These are phyloP conservation scores for Spinibarbus caldwelli DNA, from an alignment of 2,797 vertebrate genomes.

Conservation along the genomic window DNA sequence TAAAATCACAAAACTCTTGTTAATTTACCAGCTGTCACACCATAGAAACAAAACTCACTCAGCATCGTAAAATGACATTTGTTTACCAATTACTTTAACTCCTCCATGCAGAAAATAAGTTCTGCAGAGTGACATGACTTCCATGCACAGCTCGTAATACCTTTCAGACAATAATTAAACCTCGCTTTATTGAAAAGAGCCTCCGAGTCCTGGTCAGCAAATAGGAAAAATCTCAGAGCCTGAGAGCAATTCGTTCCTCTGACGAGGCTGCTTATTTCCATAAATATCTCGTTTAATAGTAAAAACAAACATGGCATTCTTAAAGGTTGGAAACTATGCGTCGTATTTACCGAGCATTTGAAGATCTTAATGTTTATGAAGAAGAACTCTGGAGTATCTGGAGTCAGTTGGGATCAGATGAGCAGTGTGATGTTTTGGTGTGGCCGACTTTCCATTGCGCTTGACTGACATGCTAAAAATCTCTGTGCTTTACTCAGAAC, in stretches of 20 bases:
- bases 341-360: conserved; percentile 56
- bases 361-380: conserved; percentile 57
- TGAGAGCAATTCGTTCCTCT: conserved; percentile 68
- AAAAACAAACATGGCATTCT: conserved; percentile 65
- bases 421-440: conserved; percentile 38
- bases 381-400: conserved; percentile 36
- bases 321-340: conserved; percentile 52
- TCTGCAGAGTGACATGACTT: conserved; percentile 63
- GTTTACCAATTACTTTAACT: conserved; percentile 78
- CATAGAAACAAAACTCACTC: conserved; percentile 42
- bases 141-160: conserved; percentile 67
- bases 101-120: conserved; percentile 74
- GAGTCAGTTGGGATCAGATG: conserved; percentile 24
- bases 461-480: conserved; percentile 30
- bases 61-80: conserved; percentile 67
- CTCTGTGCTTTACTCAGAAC: conserved; percentile 20
- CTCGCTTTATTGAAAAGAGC: conserved; percentile 66
- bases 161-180: conserved; percentile 73
- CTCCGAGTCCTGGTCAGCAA: conserved; percentile 61
- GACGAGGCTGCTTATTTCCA: conserved; percentile 65
- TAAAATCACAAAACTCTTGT: neutral
- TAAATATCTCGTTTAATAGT: conserved; percentile 72
- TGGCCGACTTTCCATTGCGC: conserved; percentile 41
- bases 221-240: conserved; percentile 58
- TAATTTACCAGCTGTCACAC: conserved; percentile 61